These are phyloP conservation scores for Orthonevra nobilis DNA, from an alignment of 2,888 invertebrate genomes.

Conservation along the genomic window DNA sequence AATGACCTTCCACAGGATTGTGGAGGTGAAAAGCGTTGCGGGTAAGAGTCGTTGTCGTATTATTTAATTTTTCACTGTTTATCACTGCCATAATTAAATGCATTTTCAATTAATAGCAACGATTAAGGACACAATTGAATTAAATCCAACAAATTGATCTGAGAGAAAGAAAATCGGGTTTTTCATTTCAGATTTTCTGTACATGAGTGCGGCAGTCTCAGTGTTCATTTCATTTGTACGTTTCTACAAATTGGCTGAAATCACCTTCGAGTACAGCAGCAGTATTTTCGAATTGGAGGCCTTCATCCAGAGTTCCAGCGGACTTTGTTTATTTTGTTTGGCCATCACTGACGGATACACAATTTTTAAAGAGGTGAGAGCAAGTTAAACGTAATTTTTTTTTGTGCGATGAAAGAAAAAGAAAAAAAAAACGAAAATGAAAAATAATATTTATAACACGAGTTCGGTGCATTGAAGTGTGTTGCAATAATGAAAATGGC, in stretches of 20 bases:
- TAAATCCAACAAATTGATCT: not conserved
- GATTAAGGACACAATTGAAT: not conserved
- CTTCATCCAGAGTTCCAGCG: slow-evolving; percentile 72
- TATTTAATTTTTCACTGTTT: not conserved
- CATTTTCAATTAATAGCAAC: not conserved
- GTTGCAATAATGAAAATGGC: slow-evolving; percentile 15
- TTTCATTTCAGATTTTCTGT: slow-evolving; percentile 75
- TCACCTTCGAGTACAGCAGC: slow-evolving; percentile 73
- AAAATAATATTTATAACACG: not conserved
- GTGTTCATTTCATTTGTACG: slow-evolving; percentile 74
- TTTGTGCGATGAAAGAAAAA: no score
- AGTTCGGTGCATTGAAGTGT: slow-evolving; percentile 6
- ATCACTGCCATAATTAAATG: not conserved
- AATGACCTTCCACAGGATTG: slow-evolving; percentile 77
- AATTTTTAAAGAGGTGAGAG: slow-evolving; percentile 78
- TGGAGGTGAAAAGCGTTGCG: slow-evolving; percentile 77
- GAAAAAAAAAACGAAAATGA: not conserved
- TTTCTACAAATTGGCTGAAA: slow-evolving; percentile 76
- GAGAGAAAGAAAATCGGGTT: not conserved
- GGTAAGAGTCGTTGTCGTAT: no score
- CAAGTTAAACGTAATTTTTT: slow-evolving; percentile 49
- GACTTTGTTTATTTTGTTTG: slow-evolving; percentile 73
- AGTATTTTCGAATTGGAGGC: slow-evolving; percentile 76
- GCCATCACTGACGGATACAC: slow-evolving; percentile 76
- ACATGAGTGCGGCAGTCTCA: slow-evolving; percentile 74